A percentile compares a stretch with the other conserved stretches of the same genome.
These are phyloP conservation scores for Catocala fraxini DNA, from an alignment of 2,888 invertebrate genomes.

Conservation along the genomic window DNA sequence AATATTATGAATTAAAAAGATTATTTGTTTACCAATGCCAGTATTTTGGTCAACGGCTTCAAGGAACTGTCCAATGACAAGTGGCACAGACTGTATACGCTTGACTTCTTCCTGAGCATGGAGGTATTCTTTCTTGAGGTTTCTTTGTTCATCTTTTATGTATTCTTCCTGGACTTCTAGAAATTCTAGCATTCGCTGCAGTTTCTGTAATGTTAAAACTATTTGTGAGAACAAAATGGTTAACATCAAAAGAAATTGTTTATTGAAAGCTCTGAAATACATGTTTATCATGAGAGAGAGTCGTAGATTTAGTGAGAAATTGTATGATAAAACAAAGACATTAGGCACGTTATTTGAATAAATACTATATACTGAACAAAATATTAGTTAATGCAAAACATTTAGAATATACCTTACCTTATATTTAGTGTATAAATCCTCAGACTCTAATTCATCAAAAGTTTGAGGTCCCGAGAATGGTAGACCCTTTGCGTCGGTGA, in stretches of 20 bases:
- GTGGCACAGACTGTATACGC: conserved; percentile 99
- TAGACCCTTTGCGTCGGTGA: conserved; percentile 89
- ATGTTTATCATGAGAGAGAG: no score
- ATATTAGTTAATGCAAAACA: neutral
- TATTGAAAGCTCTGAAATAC: no score
- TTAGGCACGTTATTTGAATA: no score
- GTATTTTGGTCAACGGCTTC: conserved; percentile 99
- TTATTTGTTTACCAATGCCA: conserved; percentile 90
- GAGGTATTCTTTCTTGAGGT: conserved; percentile 99
- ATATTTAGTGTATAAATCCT: conserved; percentile 98
- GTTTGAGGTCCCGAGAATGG: conserved; percentile 90
- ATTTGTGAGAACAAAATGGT: neutral
- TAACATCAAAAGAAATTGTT: no score
- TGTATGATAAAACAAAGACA: no score
- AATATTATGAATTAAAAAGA: neutral
- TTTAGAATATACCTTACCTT: conserved; percentile 88
- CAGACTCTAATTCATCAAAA: conserved; percentile 94
- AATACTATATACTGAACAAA: no score
- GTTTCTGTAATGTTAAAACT: conserved; percentile 89
- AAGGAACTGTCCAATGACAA: conserved; percentile 99
- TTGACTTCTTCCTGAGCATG: conserved; percentile 99
- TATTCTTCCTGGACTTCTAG: conserved; percentile 99
- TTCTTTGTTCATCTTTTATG: conserved; percentile 99
- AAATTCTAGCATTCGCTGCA: conserved; percentile 98
- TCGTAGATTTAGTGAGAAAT: no score